Percentiles rank a stretch among this genome's conserved stretches.
Conservation (phyloP, 2,113 vertebrate species). For the Misgurnus anguillicaudatus region DNA sequence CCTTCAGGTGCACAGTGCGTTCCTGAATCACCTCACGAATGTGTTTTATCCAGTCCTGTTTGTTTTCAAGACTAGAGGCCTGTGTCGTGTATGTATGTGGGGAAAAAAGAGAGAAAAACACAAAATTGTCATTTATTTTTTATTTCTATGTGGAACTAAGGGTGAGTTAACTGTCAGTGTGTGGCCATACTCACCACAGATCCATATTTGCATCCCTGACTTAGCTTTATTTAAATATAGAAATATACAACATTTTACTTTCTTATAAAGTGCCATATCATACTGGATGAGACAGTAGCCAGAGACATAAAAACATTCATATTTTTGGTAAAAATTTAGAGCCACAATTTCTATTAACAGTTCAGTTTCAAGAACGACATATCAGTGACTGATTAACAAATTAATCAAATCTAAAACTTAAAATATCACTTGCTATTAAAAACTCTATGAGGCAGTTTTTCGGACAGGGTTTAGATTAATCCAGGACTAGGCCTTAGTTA, state of each 20-base stretch:
- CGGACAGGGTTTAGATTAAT: no score
- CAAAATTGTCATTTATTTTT: not conserved
- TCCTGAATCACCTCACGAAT: slow-evolving; percentile 98
- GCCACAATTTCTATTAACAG: not conserved
- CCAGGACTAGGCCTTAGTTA: no score
- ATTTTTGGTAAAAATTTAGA: slow-evolving; percentile 46
- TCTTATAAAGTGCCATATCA: slow-evolving; percentile 59
- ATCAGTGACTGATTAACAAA: no score
- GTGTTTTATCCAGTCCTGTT: slow-evolving; percentile 99
- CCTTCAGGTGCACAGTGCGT: slow-evolving; percentile 94
- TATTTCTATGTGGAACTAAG: slow-evolving; percentile 38
- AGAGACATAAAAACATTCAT: slow-evolving; percentile 67
- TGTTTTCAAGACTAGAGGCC: slow-evolving; percentile 98
- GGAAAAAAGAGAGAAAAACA: slow-evolving; percentile 18
- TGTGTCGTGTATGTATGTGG: slow-evolving; percentile 56
- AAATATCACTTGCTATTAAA: no score
- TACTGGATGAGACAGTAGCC: slow-evolving; percentile 59
- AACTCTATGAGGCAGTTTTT: no score
- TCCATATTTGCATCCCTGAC: slow-evolving; percentile 85
- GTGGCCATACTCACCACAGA: slow-evolving; percentile 79
- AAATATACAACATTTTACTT: slow-evolving; percentile 78
- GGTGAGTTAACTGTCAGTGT: slow-evolving; percentile 31
- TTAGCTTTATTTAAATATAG: slow-evolving; percentile 82
- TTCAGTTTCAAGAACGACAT: no score
- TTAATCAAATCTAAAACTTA: no score